Conservation (phyloP, 2,797 vertebrate species). For the Channallabes apus region DNA sequence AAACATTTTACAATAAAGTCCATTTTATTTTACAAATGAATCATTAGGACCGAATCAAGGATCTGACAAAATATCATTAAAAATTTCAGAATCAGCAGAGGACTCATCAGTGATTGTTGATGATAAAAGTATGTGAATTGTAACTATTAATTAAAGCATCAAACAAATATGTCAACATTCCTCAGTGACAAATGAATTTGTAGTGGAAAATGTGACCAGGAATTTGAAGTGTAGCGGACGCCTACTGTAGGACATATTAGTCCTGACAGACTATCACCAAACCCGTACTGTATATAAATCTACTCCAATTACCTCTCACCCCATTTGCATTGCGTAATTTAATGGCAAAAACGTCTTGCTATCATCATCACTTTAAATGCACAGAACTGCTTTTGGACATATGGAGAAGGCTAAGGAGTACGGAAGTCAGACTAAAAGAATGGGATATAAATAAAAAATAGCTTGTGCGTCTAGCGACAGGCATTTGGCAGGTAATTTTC, state of each 20-base stretch:
- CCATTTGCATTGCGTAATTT: constrained; percentile 52
- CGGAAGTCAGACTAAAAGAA: constrained; percentile 58
- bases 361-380: constrained; percentile 78
- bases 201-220: neutral
- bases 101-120: neutral
- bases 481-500: constrained; percentile 78
- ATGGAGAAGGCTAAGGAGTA: constrained; percentile 21
- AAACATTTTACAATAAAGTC: neutral
- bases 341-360: constrained; percentile 59
- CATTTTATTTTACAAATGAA: neutral
- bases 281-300: constrained; percentile 57
- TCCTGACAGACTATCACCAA: constrained; percentile 53
- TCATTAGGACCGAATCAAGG: neutral
- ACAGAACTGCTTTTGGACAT: constrained; percentile 52
- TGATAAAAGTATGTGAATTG: neutral
- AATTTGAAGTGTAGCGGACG: constrained; percentile 7
- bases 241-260: constrained; percentile 44
- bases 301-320: constrained; percentile 66
- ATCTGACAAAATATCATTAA: neutral
- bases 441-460: constrained; percentile 77
- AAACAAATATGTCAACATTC: neutral
- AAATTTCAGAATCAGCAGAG: neutral
- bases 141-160: neutral
- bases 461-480: constrained; percentile 67
- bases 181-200: neutral